These are phyloP conservation scores for Calypte anna DNA, from an alignment of 2,113 vertebrate genomes.

Conservation along the genomic window DNA sequence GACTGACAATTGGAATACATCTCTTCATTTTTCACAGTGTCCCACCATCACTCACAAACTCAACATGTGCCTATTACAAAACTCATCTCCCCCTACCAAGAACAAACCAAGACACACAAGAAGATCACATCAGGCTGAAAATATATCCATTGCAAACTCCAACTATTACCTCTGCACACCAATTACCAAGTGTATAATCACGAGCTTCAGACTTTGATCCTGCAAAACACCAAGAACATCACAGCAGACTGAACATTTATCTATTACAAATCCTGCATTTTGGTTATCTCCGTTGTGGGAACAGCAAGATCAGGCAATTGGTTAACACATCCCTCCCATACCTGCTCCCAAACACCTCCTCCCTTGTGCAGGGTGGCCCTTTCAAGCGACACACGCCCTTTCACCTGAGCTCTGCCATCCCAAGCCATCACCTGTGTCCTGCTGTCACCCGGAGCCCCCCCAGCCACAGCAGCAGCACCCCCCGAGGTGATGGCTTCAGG, in stretches of 20 bases:
- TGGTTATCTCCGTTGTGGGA: not conserved
- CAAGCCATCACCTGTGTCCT: not conserved
- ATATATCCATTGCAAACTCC: not conserved
- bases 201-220: not conserved
- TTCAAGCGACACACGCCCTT: not conserved
- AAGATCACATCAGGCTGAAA: not conserved
- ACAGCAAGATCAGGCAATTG: not conserved
- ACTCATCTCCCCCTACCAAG: not conserved
- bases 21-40: not conserved
- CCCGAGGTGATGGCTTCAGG: no score
- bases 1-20: not conserved
- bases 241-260: not conserved
- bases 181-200: not conserved
- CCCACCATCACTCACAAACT: not conserved
- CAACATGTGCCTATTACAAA: not conserved
- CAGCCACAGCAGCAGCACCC: not conserved
- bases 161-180: not conserved
- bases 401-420: not conserved
- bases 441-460: accelerated
- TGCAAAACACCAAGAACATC: accelerated
- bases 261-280: not conserved
- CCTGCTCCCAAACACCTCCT: not conserved
- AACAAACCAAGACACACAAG: accelerated
- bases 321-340: no score
- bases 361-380: not conserved